Conservation (phyloP, 2,113 vertebrate species). For the Orientallactaga bullata region DNA sequence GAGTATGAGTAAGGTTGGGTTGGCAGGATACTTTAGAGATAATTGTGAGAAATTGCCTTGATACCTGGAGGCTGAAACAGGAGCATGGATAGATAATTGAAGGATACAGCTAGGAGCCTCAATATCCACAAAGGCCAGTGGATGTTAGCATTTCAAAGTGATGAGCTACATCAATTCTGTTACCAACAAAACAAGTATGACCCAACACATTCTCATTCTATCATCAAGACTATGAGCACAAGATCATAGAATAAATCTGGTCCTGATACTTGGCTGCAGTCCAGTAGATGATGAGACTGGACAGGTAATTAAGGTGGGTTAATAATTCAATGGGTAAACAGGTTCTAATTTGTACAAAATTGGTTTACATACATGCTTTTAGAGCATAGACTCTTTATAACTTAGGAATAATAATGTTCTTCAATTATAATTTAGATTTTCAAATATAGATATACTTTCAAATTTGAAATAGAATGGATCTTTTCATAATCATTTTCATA, state of each 20-base stretch:
- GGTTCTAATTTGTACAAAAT: slow-evolving; percentile 39
- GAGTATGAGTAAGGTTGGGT: neutral
- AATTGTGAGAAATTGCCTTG: neutral
- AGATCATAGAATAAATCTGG: neutral
- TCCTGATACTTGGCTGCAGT: neutral
- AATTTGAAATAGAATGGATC: slow-evolving; percentile 33
- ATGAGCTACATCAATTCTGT: neutral
- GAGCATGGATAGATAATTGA: neutral
- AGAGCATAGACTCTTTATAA: neutral
- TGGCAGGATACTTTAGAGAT: neutral
- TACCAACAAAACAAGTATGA: neutral
- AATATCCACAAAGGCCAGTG: neutral
- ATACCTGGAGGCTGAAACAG: neutral
- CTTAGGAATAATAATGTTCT: neutral
- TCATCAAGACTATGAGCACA: neutral
- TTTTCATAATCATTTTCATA: slow-evolving; percentile 55
- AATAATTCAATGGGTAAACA: neutral
- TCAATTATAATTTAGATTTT: slow-evolving; percentile 37
- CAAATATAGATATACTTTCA: neutral
- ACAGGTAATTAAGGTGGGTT: slow-evolving; percentile 7
- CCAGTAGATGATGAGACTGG: neutral
- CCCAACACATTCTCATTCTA: neutral
- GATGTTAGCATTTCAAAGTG: neutral
- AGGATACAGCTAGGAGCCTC: neutral
- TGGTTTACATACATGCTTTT: slow-evolving; percentile 5